A percentile compares a stretch with the other conserved stretches of the same genome.
Evolutionary conservation across 2,113 vertebrate genomes (phyloP).

Genomic region (Ibidorhyncha struthersii): DNA sequence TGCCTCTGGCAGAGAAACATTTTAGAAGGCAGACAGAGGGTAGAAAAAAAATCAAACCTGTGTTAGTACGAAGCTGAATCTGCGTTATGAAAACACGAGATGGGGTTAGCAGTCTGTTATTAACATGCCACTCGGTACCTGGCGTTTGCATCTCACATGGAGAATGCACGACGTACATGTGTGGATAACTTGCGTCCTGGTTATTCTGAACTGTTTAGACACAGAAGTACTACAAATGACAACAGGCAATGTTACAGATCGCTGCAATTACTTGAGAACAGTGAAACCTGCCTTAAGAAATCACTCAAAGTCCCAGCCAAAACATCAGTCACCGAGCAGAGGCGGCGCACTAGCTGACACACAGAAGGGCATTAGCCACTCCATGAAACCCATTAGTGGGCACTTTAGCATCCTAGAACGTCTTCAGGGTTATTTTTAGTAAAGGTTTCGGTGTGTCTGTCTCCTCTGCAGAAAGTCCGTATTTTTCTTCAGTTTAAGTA

Average conservation of each 20-base stretch:
- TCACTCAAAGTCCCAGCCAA: background rate
- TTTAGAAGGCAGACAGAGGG: constrained; percentile 6
- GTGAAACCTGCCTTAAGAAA: background rate
- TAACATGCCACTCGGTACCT: constrained; percentile 15
- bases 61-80: constrained; percentile 13
- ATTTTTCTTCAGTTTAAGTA: background rate
- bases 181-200: constrained; percentile 18
- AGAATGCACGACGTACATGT: constrained; percentile 20
- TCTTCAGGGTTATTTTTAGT: background rate
- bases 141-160: constrained; percentile 31
- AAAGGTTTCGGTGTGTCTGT: background rate
- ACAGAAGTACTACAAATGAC: constrained; percentile 52
- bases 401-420: background rate
- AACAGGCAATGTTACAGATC: background rate
- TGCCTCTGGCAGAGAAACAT: background rate
- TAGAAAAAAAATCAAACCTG: background rate
- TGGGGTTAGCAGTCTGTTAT: background rate
- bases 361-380: background rate
- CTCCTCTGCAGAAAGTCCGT: background rate
- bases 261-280: background rate
- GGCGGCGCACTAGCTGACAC: background rate
- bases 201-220: constrained; percentile 43
- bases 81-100: background rate
- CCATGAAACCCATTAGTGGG: background rate
- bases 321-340: background rate